phyloP scores from a whole-genome alignment of 2,113 vertebrate genomes.

The Thinocorus orbignyianus region DNA sequence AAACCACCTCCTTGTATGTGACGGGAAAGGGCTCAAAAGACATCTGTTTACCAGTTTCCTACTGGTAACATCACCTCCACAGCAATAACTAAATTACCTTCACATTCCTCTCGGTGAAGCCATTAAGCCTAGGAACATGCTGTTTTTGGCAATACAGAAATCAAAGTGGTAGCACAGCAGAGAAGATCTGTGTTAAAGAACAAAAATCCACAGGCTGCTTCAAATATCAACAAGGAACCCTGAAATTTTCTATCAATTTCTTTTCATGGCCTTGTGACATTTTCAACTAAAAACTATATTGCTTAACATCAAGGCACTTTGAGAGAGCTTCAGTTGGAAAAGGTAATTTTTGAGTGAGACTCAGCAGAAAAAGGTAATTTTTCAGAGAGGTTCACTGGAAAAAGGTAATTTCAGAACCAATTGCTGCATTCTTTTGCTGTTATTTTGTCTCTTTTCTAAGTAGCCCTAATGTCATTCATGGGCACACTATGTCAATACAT shows the following conservation, averaged over 20 bases:
- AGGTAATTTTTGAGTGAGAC: constrained; percentile 87
- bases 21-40: constrained; percentile 70
- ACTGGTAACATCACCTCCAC: constrained; percentile 73
- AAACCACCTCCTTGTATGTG: constrained; percentile 25
- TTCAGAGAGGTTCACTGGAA: constrained; percentile 83
- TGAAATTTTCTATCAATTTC: constrained; percentile 87
- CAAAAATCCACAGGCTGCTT: constrained; percentile 88
- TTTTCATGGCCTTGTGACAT: constrained; percentile 88
- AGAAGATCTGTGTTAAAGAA: constrained; percentile 84
- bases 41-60: constrained; percentile 74
- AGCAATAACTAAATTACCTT: constrained; percentile 83
- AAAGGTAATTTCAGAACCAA: constrained; percentile 89
- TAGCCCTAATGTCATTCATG: constrained; percentile 85
- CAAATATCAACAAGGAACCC: constrained; percentile 88
- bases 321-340: constrained; percentile 81
- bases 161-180: constrained; percentile 81
- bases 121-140: constrained; percentile 88
- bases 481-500: constrained; percentile 81
- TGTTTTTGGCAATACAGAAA: constrained; percentile 85
- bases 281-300: constrained; percentile 89
- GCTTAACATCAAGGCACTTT: constrained; percentile 87
- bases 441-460: constrained; percentile 85
- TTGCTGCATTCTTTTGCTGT: constrained; percentile 81
- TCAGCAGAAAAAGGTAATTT: constrained; percentile 85
- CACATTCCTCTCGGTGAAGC: constrained; percentile 82